These are phyloP conservation scores for Embiotoca jacksoni DNA, from an alignment of 2,113 vertebrate species.

Conservation along the genomic window DNA sequence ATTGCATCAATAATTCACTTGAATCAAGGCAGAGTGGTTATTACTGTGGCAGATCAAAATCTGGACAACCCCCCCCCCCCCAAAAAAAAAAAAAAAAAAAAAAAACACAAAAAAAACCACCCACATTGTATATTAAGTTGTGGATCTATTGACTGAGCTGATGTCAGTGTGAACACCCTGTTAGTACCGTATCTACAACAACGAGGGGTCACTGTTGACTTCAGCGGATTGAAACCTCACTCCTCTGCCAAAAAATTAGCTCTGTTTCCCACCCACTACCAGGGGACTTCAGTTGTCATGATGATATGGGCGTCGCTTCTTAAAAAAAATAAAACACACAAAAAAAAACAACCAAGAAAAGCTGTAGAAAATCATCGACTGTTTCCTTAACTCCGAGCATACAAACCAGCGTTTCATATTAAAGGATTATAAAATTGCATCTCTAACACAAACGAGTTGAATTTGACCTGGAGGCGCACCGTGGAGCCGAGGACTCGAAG, in stretches of 20 bases:
- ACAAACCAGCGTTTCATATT: background rate
- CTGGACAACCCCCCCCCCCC: no score
- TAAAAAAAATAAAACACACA: background rate
- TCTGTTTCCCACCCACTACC: conserved; percentile 60
- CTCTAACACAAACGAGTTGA: background rate
- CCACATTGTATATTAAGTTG: no score
- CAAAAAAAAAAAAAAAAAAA: no score
- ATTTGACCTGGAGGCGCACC: background rate
- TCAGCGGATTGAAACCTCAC: conserved; percentile 39
- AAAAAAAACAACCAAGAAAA: background rate
- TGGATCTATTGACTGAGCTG: background rate
- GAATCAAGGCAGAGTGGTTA: background rate
- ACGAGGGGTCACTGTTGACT: conserved; percentile 40
- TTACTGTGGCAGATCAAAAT: background rate
- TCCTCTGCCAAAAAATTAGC: conserved; percentile 55
- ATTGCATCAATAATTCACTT: background rate
- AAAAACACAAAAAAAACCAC: no score
- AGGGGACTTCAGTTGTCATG: conserved; percentile 50
- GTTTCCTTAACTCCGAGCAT: background rate
- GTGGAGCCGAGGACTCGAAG: background rate
- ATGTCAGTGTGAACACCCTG: conserved; percentile 30
- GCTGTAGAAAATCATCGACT: background rate
- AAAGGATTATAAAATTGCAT: background rate
- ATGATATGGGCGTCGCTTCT: conserved; percentile 41
- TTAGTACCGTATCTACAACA: conserved; percentile 15